Base-by-base conservation (phyloP, 2,797 vertebrate species). In the Coregonus ussuriensis region DNA sequence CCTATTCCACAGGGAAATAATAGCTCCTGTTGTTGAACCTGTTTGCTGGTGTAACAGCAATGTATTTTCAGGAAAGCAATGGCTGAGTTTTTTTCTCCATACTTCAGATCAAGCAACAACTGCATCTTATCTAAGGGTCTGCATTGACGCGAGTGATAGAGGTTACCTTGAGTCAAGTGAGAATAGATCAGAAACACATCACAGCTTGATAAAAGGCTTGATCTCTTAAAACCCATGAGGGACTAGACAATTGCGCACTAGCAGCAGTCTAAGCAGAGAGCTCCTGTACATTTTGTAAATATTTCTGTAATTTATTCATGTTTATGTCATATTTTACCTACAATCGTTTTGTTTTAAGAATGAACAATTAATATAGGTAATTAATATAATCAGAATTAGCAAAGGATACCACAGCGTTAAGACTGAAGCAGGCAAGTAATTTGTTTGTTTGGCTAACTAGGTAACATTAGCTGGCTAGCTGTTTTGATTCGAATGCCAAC, bases 41-140 rank as follows among this genome's bases (percentile, higher is more conserved):
- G 69, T 33, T 52, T 21, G 41, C 37, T 71, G 41, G 37, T 51
- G 11, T 71, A 51, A 51, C 68, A 21, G 67, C n/a, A 15, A 11
- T 51, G 11, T 41, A 21, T 51, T 72, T 81, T 73, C 51, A 66
- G 83, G 29, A 71, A 56, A 37, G 74, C 47, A 52, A 6, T 53
- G 35, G 69, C 69, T 51, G 29, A 13, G 18, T 25, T 71, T 18
- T 82, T 78, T 72, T 76, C 82, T 88, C 85, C 76, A 79, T 37
- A 74, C 76, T 21, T 74, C 81, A 83, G 83, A 82, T 83, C 74
- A 87, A 77, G 78, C 4, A 72, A 69, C 83, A 84, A 89, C 85
- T 25, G 67, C 76, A 83, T 74, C 81, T 79, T 82, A 83, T 37
- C 85, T 77, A 70, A 82, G 81, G 52, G 72, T 77, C 77, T 15